Percentiles rank a stretch among this genome's conserved stretches.
Evolutionary conservation across 2,113 vertebrate species (phyloP).

Genomic region (Saguinus imperator): DNA sequence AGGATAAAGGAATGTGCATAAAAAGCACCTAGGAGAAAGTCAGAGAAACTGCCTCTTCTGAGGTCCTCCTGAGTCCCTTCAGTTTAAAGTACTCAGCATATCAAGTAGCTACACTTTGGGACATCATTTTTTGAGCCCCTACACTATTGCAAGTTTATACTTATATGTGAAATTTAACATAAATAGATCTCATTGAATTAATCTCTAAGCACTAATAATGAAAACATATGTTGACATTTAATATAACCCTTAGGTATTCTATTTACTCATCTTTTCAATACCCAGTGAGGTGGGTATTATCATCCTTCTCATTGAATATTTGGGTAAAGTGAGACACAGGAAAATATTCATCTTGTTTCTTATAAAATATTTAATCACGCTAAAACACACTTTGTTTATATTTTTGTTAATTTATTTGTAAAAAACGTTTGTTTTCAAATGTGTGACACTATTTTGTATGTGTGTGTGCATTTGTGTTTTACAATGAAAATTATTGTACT

Average conservation of each 20-base stretch:
- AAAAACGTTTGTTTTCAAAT: background rate
- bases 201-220: background rate
- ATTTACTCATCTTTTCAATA: background rate
- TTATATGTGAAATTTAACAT: background rate
- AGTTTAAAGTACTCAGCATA: background rate
- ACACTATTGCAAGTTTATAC: background rate
- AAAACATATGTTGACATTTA: background rate
- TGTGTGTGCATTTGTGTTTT: background rate
- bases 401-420: background rate
- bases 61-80: background rate
- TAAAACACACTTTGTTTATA: background rate
- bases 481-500: conserved; percentile 36
- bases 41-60: background rate
- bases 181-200: background rate
- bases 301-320: background rate
- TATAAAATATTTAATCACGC: background rate
- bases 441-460: background rate
- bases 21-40: background rate
- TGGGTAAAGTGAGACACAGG: background rate
- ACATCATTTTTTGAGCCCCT: background rate
- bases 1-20: background rate
- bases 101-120: too few relatives aligned
- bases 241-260: background rate
- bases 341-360: background rate
- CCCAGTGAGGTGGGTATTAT: background rate